Evolutionary conservation across 2,113 vertebrate genomes (phyloP), one percentile per base, ranked within the genome.

Genomic region (Xiphophorus hellerii): DNA sequence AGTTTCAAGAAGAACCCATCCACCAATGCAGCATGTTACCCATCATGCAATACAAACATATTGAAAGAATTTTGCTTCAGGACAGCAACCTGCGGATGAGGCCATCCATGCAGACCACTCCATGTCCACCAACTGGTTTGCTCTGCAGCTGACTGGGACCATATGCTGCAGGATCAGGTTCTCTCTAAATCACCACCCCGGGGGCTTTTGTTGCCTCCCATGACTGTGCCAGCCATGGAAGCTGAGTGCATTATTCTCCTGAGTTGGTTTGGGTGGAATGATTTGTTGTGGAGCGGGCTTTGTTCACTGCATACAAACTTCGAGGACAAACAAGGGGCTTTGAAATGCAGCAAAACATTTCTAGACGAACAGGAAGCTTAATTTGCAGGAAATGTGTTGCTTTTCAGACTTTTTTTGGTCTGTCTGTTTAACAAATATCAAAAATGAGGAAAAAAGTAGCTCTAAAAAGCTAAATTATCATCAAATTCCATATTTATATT

Each of bases 151-250:
- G 83, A 83, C 62, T 22, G 77, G 70, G 69, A 70, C 44, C 84
- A 89, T 84, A 82, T 86, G 88, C 75, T 89, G 27, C 35, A 68
- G 85, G 86, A 86, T 85, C 86, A 88, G 77, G 78, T 88, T 92
- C 80, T 1, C 76, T 83, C 80, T 89, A 83, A 83, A 87, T 76
- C 80, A 75, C 71, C 62, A 73, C 58, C 69, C 77, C 6, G 28
- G 28, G 51, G 82, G 72, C 66, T 74, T 86, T 87, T 77, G 76
- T 82, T 84, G 63, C 68, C 69, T 81, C 78, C 63, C 54, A 62
- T 44, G 73, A 69, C 27, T 37, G 80, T 68, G 77, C 81, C 80
- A 80, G 70, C 69, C 76, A 71, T 27, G 69, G 78, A 84, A 79
- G 76, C 64, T 68, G 64, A 83, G 70, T 63, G 85, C 28, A 77